Conservation (phyloP, 2,113 vertebrate genomes). For the Cyphomyrus plagiostoma region DNA sequence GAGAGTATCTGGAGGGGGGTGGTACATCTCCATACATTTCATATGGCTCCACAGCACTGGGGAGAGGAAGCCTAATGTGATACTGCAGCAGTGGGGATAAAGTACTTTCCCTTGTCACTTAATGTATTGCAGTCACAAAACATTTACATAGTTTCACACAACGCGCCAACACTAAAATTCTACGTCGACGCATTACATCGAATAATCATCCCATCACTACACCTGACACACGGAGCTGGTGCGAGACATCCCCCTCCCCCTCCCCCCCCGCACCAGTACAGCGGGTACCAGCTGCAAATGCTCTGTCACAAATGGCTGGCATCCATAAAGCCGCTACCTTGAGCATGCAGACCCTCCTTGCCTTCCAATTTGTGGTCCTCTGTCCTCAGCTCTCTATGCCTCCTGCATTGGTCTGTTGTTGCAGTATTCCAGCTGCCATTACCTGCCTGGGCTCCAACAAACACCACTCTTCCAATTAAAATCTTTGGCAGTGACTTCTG, state of each 20-base stretch:
- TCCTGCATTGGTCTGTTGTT: neutral
- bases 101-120: no score
- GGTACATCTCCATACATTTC: no score
- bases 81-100: no score
- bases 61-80: no score
- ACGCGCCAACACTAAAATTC: no score
- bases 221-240: neutral
- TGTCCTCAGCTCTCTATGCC: neutral
- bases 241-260: neutral
- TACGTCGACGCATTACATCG: no score
- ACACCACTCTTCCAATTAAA: neutral
- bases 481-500: neutral
- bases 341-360: neutral
- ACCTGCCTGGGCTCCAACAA: neutral
- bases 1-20: no score
- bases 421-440: neutral
- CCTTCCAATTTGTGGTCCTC: neutral
- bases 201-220: no score
- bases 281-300: conserved; percentile 1
- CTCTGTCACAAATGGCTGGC: conserved; percentile 23
- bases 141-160: no score
- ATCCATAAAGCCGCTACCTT: conserved; percentile 18
- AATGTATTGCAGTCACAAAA: no score
- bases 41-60: no score
- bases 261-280: neutral